Evolutionary conservation across 1,140 invertebrate genomes (phyloP).

Genomic region (Lamellibrachia luymesi): DNA sequence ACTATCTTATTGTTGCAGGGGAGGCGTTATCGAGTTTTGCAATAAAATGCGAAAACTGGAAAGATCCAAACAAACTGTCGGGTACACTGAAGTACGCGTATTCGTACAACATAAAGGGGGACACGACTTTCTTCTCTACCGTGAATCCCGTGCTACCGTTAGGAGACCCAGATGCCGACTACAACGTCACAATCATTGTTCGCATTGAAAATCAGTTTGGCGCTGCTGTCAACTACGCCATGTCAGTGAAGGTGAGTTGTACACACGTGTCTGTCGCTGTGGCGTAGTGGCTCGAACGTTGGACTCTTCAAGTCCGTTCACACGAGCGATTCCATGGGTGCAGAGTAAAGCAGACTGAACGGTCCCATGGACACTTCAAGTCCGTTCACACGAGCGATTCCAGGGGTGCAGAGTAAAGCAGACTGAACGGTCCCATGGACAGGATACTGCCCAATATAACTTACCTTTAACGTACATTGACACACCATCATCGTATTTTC

Average conservation of each 20-base stretch:
- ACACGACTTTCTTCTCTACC: background rate
- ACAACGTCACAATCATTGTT: background rate
- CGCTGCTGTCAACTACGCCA: background rate
- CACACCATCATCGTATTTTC: no score
- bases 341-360: no score
- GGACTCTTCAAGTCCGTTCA: no score
- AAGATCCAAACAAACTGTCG: background rate
- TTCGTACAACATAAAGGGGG: background rate
- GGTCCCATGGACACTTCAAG: no score
- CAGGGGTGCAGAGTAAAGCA: no score
- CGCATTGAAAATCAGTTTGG: background rate
- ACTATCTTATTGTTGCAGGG: background rate
- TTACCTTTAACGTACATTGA: no score
- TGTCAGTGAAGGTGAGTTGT: background rate
- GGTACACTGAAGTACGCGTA: background rate
- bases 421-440: no score
- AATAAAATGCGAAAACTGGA: background rate
- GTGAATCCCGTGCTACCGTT: background rate
- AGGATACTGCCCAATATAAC: no score
- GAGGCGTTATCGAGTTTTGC: background rate
- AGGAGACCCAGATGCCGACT: background rate
- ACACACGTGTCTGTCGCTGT: background rate
- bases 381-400: no score
- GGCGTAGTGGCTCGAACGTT: no score
- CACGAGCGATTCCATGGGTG: no score